Percentiles rank a stretch among this genome's conserved stretches.
phyloP scores from a whole-genome alignment of 2,888 invertebrate species.

The Rotaria macrura region DNA sequence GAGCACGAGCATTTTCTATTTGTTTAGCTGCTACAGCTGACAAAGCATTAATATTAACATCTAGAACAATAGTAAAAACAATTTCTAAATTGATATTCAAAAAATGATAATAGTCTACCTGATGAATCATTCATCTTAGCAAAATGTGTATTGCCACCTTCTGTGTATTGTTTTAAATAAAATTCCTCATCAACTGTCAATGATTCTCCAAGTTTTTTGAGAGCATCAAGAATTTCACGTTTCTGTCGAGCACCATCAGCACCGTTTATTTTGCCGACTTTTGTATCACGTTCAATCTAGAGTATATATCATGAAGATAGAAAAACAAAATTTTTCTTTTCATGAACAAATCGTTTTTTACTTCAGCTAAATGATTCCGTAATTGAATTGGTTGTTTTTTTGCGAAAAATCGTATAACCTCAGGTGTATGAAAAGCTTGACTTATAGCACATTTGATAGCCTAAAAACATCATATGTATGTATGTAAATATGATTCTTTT shows the following conservation, averaged over 20 bases:
- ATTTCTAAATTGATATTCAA: background rate
- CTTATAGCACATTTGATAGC: slow-evolving; percentile 65
- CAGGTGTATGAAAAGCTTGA: slow-evolving; percentile 64
- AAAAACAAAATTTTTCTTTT: too few relatives aligned
- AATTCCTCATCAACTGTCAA: slow-evolving; percentile 46
- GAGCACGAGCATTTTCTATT: background rate
- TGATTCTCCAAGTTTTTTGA: slow-evolving; percentile 51
- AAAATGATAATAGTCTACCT: background rate
- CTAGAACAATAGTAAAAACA: background rate
- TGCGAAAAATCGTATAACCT: slow-evolving; percentile 64
- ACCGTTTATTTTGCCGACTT: slow-evolving; percentile 56
- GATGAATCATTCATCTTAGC: background rate
- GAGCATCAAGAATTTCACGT: slow-evolving; percentile 52
- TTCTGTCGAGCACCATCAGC: slow-evolving; percentile 55
- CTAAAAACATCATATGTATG: too few relatives aligned
- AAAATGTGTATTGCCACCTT: background rate
- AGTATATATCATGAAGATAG: too few relatives aligned
- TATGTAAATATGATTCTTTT: too few relatives aligned
- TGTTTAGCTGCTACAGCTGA: background rate
- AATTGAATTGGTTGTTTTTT: slow-evolving; percentile 61
- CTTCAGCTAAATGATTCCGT: slow-evolving; percentile 55
- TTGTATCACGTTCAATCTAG: slow-evolving; percentile 56
- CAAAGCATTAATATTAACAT: background rate
- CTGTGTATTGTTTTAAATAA: background rate
- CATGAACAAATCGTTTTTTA: slow-evolving; percentile 39